These are phyloP conservation scores for Nasonia oneida DNA, from an alignment of 2,888 invertebrate genomes.

Conservation along the genomic window DNA sequence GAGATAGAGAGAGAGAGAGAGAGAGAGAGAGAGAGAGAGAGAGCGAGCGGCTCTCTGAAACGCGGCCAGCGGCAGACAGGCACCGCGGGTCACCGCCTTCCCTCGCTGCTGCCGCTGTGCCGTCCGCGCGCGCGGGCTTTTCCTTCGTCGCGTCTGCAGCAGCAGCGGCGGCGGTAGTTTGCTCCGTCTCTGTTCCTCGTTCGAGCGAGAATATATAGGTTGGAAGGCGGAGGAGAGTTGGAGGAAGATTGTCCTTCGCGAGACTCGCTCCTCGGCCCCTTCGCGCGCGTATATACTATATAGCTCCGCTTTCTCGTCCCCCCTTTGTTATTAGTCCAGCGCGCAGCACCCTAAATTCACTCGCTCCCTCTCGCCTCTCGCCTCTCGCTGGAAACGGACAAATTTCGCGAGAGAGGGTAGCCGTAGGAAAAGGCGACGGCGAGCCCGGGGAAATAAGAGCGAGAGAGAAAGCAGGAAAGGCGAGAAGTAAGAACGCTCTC, in stretches of 20 bases:
- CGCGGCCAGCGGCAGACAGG: constrained; percentile 78
- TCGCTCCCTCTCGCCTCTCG: constrained; percentile 21
- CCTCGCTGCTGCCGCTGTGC: constrained; percentile 61
- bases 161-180: constrained; percentile 23
- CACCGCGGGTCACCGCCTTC: constrained; percentile 77
- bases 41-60: constrained; percentile 68
- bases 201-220: constrained; percentile 47
- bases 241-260: constrained; percentile 59
- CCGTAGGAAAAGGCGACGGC: constrained; percentile 51
- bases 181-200: constrained; percentile 35
- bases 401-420: constrained; percentile 31
- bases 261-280: constrained; percentile 2
- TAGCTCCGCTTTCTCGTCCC: constrained; percentile 14
- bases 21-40: constrained; percentile 47
- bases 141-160: constrained; percentile 30
- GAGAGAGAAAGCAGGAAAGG: constrained; percentile 58
- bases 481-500: constrained; percentile 59
- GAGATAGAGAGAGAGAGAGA: constrained; percentile 42
- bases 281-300: constrained; percentile 3
- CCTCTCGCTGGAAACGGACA: background rate
- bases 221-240: constrained; percentile 28
- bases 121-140: constrained; percentile 54
- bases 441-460: constrained; percentile 59
- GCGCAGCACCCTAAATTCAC: constrained; percentile 61
- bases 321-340: constrained; percentile 62